Conservation (phyloP, 2,113 vertebrate genomes). For the Salvelinus namaycush region DNA sequence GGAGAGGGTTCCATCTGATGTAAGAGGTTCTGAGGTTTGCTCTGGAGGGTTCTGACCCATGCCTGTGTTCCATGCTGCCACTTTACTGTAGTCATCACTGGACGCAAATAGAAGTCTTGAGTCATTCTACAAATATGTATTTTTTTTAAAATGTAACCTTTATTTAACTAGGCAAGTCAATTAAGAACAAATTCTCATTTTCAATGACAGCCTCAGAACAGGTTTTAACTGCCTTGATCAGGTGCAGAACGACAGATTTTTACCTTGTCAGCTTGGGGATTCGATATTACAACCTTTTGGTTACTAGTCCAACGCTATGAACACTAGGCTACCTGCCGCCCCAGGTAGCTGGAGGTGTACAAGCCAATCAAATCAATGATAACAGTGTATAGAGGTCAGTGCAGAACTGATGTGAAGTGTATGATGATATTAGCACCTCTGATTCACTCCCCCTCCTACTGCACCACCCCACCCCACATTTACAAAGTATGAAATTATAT, state of each 20-base stretch:
- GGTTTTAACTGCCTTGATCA: too few species aligned
- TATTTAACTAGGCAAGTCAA: too few species aligned
- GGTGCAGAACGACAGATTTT: too few species aligned
- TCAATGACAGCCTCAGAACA: too few species aligned
- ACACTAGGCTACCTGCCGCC: too few species aligned
- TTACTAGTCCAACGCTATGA: too few species aligned
- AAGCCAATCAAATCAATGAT: slow-evolving; percentile 19
- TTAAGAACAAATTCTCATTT: too few species aligned
- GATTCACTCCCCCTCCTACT: neutral
- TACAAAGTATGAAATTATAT: slow-evolving; percentile 47
- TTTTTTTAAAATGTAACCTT: neutral
- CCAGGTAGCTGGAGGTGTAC: too few species aligned
- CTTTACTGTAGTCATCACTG: slow-evolving; percentile 54
- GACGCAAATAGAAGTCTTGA: slow-evolving; percentile 48
- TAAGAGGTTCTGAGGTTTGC: slow-evolving; percentile 40
- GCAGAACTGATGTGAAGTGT: slow-evolving; percentile 26
- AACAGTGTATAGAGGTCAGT: slow-evolving; percentile 23
- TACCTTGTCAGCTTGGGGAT: too few species aligned
- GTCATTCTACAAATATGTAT: neutral
- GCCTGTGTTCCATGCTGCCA: slow-evolving; percentile 42
- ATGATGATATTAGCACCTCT: slow-evolving; percentile 41
- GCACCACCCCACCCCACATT: neutral
- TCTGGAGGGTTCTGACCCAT: slow-evolving; percentile 40
- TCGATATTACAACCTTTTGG: too few species aligned
- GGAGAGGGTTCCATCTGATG: slow-evolving; percentile 58